These are phyloP conservation scores for Ariopsis seemanni DNA, from an alignment of 2,113 vertebrate genomes.

Conservation along the genomic window DNA sequence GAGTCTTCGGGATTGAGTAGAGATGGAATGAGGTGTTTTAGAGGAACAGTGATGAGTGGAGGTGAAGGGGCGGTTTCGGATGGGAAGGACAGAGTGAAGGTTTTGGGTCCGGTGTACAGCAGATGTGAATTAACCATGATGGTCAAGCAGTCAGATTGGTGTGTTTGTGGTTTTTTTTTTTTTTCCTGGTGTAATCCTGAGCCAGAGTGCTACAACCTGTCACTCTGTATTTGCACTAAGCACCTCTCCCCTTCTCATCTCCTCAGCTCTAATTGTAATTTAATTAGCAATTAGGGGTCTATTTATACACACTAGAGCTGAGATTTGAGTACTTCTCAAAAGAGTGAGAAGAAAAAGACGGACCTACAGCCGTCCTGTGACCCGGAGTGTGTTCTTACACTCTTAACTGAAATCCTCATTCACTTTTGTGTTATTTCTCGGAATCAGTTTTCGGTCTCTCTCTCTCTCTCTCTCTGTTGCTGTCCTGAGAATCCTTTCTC, in stretches of 20 bases:
- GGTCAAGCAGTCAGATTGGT: neutral
- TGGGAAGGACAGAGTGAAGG: neutral
- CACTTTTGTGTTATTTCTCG: neutral
- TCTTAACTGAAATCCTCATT: neutral
- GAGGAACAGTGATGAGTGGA: neutral
- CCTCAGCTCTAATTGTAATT: constrained; percentile 75
- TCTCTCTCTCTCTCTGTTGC: neutral
- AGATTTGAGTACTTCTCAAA: constrained; percentile 72
- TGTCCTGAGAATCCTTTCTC: constrained; percentile 12
- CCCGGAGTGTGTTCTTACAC: no score
- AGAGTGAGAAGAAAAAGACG: constrained; percentile 40
- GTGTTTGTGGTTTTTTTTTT: neutral
- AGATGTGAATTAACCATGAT: neutral
- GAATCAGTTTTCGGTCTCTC: neutral
- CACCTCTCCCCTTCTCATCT: constrained; percentile 70
- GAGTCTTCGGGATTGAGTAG: neutral
- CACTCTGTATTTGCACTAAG: constrained; percentile 75
- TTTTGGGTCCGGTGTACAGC: neutral
- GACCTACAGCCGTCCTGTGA: neutral
- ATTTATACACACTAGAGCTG: constrained; percentile 71
- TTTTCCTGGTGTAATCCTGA: constrained; percentile 63
- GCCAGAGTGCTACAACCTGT: constrained; percentile 66
- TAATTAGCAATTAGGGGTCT: constrained; percentile 76
- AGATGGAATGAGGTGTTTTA: neutral
- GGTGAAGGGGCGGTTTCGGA: neutral